Conservation (phyloP, 2,113 vertebrate genomes). For the Etia nguti region DNA sequence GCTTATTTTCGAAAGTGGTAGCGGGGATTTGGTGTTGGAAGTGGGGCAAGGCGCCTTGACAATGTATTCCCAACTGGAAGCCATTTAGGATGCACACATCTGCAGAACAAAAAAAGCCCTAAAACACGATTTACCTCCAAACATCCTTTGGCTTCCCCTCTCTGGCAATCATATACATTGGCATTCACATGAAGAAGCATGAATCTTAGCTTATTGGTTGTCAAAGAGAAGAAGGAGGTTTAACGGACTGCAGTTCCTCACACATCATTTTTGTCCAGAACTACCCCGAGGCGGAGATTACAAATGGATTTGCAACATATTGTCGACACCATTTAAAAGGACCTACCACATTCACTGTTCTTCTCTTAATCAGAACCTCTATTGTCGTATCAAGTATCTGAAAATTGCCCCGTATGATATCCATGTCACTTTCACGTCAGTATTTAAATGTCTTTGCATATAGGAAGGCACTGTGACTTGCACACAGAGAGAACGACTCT, state of each 20-base stretch:
- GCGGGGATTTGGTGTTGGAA: conserved; percentile 37
- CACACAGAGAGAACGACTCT: conserved; percentile 57
- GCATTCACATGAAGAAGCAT: conserved; percentile 58
- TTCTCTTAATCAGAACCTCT: conserved; percentile 13
- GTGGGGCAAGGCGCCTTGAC: conserved; percentile 45
- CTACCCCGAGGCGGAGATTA: conserved; percentile 26
- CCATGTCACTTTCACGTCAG: conserved; percentile 68
- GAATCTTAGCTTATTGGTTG: conserved; percentile 69
- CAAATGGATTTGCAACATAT: neutral
- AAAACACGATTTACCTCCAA: neutral
- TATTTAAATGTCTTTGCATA: conserved; percentile 71
- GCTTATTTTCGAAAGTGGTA: conserved; percentile 55
- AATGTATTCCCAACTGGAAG: conserved; percentile 42
- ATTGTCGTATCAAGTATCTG: neutral
- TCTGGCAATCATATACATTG: conserved; percentile 62
- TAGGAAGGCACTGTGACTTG: conserved; percentile 75
- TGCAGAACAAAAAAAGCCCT: neutral
- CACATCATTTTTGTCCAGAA: conserved; percentile 26
- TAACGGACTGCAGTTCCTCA: neutral
- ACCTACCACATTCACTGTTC: conserved; percentile 30
- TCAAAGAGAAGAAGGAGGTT: conserved; percentile 31
- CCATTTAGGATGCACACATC: conserved; percentile 35
- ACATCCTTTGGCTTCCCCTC: conserved; percentile 42
- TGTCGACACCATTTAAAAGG: conserved; percentile 20
- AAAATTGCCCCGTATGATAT: conserved; percentile 32